Conservation (phyloP, 2,888 invertebrate genomes). For the Asteroscopus sphinx region DNA sequence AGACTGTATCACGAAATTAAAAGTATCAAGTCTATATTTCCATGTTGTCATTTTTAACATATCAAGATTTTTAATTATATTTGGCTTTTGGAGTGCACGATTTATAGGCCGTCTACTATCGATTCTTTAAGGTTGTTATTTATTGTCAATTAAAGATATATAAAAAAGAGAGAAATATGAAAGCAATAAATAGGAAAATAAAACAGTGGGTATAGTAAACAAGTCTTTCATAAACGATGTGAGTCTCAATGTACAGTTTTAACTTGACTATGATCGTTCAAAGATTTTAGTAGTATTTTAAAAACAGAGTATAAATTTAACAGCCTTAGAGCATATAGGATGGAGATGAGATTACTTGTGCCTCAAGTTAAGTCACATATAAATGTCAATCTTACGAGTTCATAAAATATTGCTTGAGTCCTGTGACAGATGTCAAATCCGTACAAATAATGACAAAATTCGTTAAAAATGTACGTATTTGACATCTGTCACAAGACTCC, state of each 20-base stretch:
- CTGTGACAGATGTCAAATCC: too few species aligned
- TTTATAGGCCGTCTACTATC: too few species aligned
- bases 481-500: too few species aligned
- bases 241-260: constrained; percentile 56
- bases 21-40: too few species aligned
- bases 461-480: too few species aligned
- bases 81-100: too few species aligned
- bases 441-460: too few species aligned
- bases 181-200: constrained; percentile 20
- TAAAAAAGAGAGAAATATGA: neutral
- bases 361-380: neutral
- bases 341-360: constrained; percentile 24
- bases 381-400: neutral
- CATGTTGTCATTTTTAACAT: too few species aligned
- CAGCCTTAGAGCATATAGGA: constrained; percentile 7
- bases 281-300: constrained; percentile 30
- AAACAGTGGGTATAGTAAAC: constrained; percentile 43
- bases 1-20: too few species aligned
- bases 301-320: constrained; percentile 25
- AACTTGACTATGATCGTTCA: constrained; percentile 27
- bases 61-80: too few species aligned
- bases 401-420: too few species aligned
- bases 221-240: constrained; percentile 39
- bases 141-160: constrained; percentile 35
- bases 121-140: constrained; percentile 36